Evolutionary conservation across 2,888 invertebrate genomes (phyloP), one percentile per base, ranked within the genome.

Genomic region (Sminthurides aquaticus): DNA sequence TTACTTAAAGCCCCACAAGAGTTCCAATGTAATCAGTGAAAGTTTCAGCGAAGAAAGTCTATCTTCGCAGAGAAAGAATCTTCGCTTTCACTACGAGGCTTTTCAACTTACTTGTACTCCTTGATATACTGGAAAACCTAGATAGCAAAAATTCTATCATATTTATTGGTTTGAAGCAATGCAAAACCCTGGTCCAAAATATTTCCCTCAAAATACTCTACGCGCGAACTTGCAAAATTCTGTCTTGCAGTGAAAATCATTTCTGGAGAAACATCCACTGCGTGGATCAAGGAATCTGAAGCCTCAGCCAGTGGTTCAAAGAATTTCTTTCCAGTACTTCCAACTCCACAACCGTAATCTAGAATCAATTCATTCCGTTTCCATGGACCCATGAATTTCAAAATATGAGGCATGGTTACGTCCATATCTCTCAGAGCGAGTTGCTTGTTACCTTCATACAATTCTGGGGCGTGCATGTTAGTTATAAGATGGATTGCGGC

Each of bases 301-400:
- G 49, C 54, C 28, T 68, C 65, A 2, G 62, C 66, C 18, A 57
- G 48, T 2, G 72, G 72, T 3, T 69, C 43, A 52, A 72, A 58
- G 27, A 62, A 60, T 18, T 65, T 65, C 25, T n/a, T 20, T 20
- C 67, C 69, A 5, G 66, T 66, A 18, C 62, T 65, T 24, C 72
- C 72, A 20, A 68, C 71, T 11, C 71, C 72, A 57, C 72, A 70
- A 1, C 72, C 72, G 54, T 69, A 71, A 43, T 72, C 72, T 57
- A 72, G 29, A 48, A 71, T 64, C 3, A 56, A 49, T 54, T 68
- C 66, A 3, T 62, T 57, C 1, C 29, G 43, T 1, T 20, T 27
- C 67, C 63, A 67, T 2, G 43, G 27, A 15, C 11, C 5, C 70
- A 72, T 69, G 34, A 58, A 2, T 2, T 49, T 28, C 1, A 68